Conservation (phyloP, 2,797 vertebrate genomes). For the Sciurus carolinensis region DNA sequence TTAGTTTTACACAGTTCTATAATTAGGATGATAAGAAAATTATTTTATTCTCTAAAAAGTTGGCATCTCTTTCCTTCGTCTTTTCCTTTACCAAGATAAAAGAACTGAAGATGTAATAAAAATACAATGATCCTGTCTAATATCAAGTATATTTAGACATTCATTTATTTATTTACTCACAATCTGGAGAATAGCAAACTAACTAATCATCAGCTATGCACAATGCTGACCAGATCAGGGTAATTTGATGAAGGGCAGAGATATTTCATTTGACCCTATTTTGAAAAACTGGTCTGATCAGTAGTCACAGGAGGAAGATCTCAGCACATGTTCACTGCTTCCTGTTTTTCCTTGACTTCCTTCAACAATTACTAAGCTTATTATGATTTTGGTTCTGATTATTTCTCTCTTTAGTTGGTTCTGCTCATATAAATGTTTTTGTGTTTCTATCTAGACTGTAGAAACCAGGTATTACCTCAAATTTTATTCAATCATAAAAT, state of each 20-base stretch:
- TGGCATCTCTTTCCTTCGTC: constrained; percentile 11
- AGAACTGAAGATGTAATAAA: neutral
- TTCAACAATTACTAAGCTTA: neutral
- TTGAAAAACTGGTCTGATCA: neutral
- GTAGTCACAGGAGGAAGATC: neutral
- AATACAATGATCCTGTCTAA: neutral
- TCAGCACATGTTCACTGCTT: neutral
- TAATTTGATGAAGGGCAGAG: neutral
- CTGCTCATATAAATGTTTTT: neutral
- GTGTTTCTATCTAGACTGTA: neutral
- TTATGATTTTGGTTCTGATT: neutral
- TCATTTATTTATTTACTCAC: neutral
- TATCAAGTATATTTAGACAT: neutral
- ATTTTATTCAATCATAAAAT: neutral
- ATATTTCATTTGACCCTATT: neutral
- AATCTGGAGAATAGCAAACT: neutral
- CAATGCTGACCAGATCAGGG: neutral
- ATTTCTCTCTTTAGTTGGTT: neutral
- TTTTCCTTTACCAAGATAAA: constrained; percentile 25
- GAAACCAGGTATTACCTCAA: neutral
- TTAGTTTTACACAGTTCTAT: neutral
- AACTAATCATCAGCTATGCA: neutral
- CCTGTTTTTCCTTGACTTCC: neutral
- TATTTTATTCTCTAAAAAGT: neutral
- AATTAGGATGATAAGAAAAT: constrained; percentile 8